Percentiles rank a stretch among this genome's conserved stretches.
Evolutionary conservation across 2,888 invertebrate species (phyloP).

Genomic region (Acrocyrtus sp.): DNA sequence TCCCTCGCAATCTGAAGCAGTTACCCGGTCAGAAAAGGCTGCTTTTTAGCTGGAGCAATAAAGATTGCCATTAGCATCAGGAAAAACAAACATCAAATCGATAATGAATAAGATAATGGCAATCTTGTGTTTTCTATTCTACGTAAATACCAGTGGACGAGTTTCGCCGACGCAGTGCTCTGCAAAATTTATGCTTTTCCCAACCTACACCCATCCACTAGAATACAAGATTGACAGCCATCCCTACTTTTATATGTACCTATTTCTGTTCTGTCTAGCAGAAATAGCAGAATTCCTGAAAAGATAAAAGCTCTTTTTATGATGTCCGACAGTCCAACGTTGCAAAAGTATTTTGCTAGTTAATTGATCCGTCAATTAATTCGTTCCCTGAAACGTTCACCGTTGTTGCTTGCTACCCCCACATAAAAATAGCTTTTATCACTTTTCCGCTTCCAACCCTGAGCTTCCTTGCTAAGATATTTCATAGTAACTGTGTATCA

Average conservation of each 20-base stretch:
- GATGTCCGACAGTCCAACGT: not conserved
- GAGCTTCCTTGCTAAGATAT: too few relatives aligned
- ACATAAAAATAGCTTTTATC: too few relatives aligned
- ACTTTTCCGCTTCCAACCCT: too few relatives aligned
- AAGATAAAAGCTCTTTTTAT: not conserved
- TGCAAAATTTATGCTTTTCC: not conserved
- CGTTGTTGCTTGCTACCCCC: too few relatives aligned
- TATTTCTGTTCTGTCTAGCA: too few relatives aligned
- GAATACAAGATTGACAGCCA: not conserved
- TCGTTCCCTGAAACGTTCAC: too few relatives aligned
- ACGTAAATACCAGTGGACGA: constrained; percentile 13
- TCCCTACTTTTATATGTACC: too few relatives aligned
- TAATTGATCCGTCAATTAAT: not conserved
- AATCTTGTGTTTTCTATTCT: constrained; percentile 21
- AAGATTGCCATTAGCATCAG: not conserved
- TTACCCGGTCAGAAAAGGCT: too few relatives aligned
- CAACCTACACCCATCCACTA: not conserved
- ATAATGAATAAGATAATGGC: constrained; percentile 22
- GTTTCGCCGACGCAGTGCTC: too few relatives aligned
- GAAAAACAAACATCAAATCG: not conserved
- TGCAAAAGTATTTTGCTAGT: not conserved
- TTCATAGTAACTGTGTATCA: too few relatives aligned
- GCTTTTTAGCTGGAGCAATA: too few relatives aligned
- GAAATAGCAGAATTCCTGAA: not conserved
- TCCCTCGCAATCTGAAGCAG: too few relatives aligned